Evolutionary conservation across 1,140 invertebrate species (phyloP).

Genomic region (Drosophila punjabiensis): DNA sequence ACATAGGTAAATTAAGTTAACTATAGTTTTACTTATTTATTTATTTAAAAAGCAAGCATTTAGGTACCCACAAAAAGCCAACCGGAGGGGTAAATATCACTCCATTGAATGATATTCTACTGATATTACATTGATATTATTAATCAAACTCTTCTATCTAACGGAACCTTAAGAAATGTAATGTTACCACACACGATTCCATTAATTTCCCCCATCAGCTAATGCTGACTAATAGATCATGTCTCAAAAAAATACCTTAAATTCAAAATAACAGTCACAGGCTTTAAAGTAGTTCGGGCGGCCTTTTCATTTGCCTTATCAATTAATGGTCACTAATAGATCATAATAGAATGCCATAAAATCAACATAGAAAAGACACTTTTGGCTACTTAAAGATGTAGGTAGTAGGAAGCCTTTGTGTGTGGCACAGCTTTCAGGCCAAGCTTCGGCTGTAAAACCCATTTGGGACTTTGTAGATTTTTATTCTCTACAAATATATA

Average conservation of each 20-base stretch:
- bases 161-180: not conserved
- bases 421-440: slow-evolving; percentile 39
- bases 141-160: too few relatives aligned
- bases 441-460: not conserved
- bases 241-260: not conserved
- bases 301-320: slow-evolving; percentile 58
- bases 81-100: too few relatives aligned
- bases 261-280: not conserved
- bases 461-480: slow-evolving; percentile 28
- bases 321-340: slow-evolving; percentile 78
- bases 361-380: slow-evolving; percentile 47
- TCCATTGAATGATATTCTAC: too few relatives aligned
- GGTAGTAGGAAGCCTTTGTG: slow-evolving; percentile 43
- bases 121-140: too few relatives aligned
- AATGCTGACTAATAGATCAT: slow-evolving; percentile 30
- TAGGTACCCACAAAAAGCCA: too few relatives aligned
- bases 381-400: slow-evolving; percentile 59
- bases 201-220: not conserved
- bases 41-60: too few relatives aligned
- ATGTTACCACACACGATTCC: slow-evolving; percentile 7
- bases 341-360: slow-evolving; percentile 75
- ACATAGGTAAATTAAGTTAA: too few relatives aligned
- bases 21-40: not conserved
- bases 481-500: slow-evolving; percentile 36
- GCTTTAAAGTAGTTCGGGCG: slow-evolving; percentile 8